Conservation (phyloP, 2,113 vertebrate genomes). For the Caranx melampygus region DNA sequence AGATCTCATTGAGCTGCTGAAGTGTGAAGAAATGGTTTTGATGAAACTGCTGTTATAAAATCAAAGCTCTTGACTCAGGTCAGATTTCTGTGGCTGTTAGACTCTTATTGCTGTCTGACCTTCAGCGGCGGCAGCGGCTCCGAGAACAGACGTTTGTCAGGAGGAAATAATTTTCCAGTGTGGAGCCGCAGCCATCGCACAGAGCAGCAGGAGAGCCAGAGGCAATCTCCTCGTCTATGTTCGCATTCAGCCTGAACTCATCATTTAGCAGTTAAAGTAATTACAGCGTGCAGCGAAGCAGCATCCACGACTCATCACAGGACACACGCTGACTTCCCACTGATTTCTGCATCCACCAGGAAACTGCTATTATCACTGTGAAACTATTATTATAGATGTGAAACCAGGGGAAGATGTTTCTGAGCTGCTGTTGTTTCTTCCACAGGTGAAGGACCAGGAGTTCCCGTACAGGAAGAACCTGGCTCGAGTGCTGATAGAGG, state of each 20-base stretch:
- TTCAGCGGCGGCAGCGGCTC: background rate
- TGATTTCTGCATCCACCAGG: too few relatives aligned
- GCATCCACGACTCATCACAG: background rate
- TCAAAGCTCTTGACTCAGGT: background rate
- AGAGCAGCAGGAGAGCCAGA: too few relatives aligned
- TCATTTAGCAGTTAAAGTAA: slow-evolving; percentile 33
- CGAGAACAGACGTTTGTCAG: background rate
- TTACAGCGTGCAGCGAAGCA: background rate
- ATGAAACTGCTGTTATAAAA: background rate
- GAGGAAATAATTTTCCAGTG: background rate
- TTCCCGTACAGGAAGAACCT: slow-evolving; percentile 95
- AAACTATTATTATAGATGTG: background rate
- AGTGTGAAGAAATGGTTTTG: too few relatives aligned
- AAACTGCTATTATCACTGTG: background rate
- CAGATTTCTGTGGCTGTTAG: background rate
- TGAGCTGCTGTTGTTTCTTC: slow-evolving; percentile 41
- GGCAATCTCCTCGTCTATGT: background rate
- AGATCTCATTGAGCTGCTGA: too few relatives aligned
- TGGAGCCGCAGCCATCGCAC: background rate
- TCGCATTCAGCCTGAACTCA: too few relatives aligned
- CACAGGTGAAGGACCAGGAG: slow-evolving; percentile 96
- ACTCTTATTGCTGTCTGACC: background rate
- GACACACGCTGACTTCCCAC: background rate
- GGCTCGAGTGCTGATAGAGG: slow-evolving; percentile 91
- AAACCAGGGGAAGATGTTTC: background rate